Evolutionary conservation across 2,113 vertebrate genomes (phyloP).

Genomic region (Paedocypris sp.): DNA sequence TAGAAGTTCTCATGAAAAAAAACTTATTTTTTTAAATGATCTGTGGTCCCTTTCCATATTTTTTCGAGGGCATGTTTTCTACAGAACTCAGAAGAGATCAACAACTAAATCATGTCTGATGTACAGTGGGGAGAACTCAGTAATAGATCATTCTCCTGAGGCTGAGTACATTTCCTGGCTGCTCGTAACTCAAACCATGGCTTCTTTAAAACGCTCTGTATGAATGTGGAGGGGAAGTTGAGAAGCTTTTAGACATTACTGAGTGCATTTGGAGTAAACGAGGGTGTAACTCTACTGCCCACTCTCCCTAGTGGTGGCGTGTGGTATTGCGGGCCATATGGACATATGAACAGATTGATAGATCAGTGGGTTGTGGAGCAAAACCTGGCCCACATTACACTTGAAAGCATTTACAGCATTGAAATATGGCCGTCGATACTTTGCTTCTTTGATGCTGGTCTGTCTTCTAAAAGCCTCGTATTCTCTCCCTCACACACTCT

Average conservation of each 20-base stretch:
- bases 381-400: neutral
- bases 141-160: conserved; percentile 39
- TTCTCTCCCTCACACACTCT: neutral
- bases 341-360: neutral
- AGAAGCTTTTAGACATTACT: conserved; percentile 38
- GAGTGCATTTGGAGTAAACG: conserved; percentile 17
- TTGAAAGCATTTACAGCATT: neutral
- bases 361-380: neutral
- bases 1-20: too few relatives aligned
- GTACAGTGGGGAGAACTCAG: conserved; percentile 6
- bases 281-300: conserved; percentile 21
- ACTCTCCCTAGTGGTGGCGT: conserved; percentile 7
- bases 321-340: conserved; percentile 14
- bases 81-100: neutral
- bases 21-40: too few relatives aligned
- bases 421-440: neutral
- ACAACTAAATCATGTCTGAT: conserved; percentile 3
- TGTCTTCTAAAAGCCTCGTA: neutral
- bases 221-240: conserved; percentile 24
- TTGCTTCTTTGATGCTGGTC: neutral
- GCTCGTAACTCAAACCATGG: conserved; percentile 39
- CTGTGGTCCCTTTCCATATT: too few relatives aligned
- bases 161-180: conserved; percentile 40
- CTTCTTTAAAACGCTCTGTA: conserved; percentile 33
- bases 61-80: too few relatives aligned